Percentiles rank a stretch among this genome's conserved stretches.
phyloP scores from a whole-genome alignment of 2,888 invertebrate genomes.

The Myathropa florea region DNA sequence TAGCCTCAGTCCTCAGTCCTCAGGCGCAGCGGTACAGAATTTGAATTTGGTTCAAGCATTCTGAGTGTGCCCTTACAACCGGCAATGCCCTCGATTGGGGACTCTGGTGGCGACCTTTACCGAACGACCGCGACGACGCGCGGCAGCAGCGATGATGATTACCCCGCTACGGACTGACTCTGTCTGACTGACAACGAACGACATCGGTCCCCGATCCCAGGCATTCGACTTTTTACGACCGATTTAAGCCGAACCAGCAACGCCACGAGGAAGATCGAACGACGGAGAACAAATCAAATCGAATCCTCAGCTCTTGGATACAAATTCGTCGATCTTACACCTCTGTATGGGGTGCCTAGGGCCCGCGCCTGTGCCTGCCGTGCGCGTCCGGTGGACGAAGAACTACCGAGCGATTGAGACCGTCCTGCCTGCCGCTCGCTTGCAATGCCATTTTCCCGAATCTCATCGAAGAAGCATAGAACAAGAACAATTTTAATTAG shows the following conservation, averaged over 20 bases:
- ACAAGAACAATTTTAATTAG: constrained; percentile 79
- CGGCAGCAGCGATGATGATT: constrained; percentile 51
- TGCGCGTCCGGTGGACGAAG: neutral
- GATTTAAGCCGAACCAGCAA: constrained; percentile 41
- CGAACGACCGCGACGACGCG: neutral
- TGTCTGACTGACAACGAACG: constrained; percentile 58
- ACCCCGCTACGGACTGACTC: constrained; percentile 11
- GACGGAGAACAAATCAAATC: constrained; percentile 50
- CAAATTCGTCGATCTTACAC: constrained; percentile 71
- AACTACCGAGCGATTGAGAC: neutral
- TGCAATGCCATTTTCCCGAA: constrained; percentile 56
- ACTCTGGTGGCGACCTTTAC: constrained; percentile 54
- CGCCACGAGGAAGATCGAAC: neutral
- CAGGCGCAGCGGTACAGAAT: constrained; percentile 53
- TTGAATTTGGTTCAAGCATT: constrained; percentile 67
- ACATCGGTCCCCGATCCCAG: constrained; percentile 40
- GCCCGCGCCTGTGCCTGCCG: constrained; percentile 17
- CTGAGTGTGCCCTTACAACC: constrained; percentile 29
- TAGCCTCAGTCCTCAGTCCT: constrained; percentile 56
- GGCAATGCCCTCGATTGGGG: constrained; percentile 32
- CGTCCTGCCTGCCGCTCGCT: constrained; percentile 2
- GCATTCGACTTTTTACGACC: constrained; percentile 37
- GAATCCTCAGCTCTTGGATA: constrained; percentile 51
- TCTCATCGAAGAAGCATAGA: constrained; percentile 63
- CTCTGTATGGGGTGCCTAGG: constrained; percentile 38